Base-by-base conservation (phyloP, 2,113 vertebrate species). In the Toxotes jaculatrix region DNA sequence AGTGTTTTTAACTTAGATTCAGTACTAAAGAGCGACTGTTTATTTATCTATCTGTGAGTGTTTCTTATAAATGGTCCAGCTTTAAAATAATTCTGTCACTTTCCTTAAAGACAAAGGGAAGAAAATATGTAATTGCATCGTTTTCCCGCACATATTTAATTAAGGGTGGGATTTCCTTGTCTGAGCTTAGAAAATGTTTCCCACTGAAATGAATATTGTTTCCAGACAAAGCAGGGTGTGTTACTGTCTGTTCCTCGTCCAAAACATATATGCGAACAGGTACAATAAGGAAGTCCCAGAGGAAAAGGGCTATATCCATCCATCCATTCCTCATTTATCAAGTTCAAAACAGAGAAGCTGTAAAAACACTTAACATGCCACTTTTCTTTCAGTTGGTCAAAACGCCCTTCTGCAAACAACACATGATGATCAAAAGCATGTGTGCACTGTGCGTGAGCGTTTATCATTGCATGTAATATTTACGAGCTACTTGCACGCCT, bases 171-270 rank as follows among this genome's bases (percentile, higher is more conserved):
- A 90, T 88, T 92, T 92, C 89, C 90, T 88, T 42, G 51, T 60
- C 59, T 71, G 88, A 85, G 78, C 85, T 69, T 12, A 65, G 77
- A 83, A 85, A 86, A 51, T 59, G 49, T 79, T 87, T 85, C 70
- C 82, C 74, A 51, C 78, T 86, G 23, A 80, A 89, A 77, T 64
- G 59, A 84, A 83, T 83, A 83, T 84, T 85, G 84, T 88, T 90
- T 89, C 79, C 83, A 91, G 88, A 90, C 89, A 91, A 89, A 92
- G 86, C 78, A 61, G 84, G 87, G 84, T 38, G 88, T 87, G 74
- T 69, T 74, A 13, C 59, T 84, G 76, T 88, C 82, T 89, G 80
- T 80, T 85, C 85, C 76, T 79, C 14, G 9, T 82, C 82, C 86
- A 87, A 27, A 75, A n/a, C 31, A 4, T 80, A 68, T 79, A 86